These are phyloP conservation scores for Lasius platythorax DNA, from an alignment of 2,888 invertebrate genomes.

Conservation along the genomic window DNA sequence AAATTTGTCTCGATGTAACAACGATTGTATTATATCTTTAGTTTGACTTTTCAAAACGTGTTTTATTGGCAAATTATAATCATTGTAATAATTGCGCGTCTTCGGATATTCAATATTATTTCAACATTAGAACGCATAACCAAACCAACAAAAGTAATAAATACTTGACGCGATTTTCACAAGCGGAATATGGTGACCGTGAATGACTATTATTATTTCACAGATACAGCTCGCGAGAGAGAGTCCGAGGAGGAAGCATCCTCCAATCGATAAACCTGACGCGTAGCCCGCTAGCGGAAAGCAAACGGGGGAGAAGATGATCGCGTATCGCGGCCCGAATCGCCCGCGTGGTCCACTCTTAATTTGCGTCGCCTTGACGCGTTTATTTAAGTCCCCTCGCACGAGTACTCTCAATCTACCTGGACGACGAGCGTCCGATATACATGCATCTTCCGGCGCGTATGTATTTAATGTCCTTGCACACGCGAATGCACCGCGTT, in stretches of 20 bases:
- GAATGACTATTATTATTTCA: conserved; percentile 30
- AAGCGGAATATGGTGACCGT: conserved; percentile 5
- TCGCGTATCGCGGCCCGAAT: conserved; percentile 32
- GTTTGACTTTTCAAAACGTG: not conserved
- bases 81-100: not conserved
- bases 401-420: not conserved
- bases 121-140: not conserved
- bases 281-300: conserved; percentile 2
- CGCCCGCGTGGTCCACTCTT: conserved; percentile 64
- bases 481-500: conserved; percentile 69
- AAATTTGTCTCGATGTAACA: not conserved
- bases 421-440: conserved; percentile 1
- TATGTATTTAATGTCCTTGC: conserved; percentile 67
- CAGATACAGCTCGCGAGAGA: not conserved
- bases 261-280: conserved; percentile 57
- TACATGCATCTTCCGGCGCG: conserved; percentile 47
- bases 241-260: conserved; percentile 36
- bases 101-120: not conserved
- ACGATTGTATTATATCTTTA: not conserved
- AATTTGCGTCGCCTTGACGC: conserved; percentile 65
- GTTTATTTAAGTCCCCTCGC: conserved; percentile 55
- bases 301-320: conserved; percentile 11
- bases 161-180: conserved; percentile 34
- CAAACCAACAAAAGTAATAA: not conserved
- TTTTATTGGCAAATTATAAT: not conserved